Base-by-base conservation (phyloP, 2,797 vertebrate genomes). In the Sternotherus odoratus region DNA sequence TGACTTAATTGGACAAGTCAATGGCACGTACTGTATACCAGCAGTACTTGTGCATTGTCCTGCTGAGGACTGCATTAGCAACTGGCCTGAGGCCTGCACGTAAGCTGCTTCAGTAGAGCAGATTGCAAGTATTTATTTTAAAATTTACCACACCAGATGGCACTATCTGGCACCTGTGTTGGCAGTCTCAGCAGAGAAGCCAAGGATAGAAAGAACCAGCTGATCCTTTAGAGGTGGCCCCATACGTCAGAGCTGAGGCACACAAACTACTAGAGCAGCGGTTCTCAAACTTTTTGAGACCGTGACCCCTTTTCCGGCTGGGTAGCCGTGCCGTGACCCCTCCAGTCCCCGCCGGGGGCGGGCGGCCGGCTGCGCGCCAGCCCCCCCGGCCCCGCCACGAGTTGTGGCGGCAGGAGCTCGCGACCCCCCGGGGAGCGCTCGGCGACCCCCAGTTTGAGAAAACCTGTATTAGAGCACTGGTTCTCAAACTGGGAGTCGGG, bases 71-170 rank as follows among this genome's bases (percentile, higher is more conserved):
- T 1, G 92, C 80, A 3, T 69, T 0, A 3, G 4, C 0, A 2
- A 4, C 33, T 13, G 75, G 63, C 21, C 2, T 3, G 5, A 46
- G 60, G 90, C 33, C 43, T 0, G 4, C 79, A 6, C 0, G 2
- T 66, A 2, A 84, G 1, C 0, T 0, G 30, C 9, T n/a, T 72
- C 91, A 23, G 83, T 1, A 50, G n/a, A 15, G 0, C 8, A 26
- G 2, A 92, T 79, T 4, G 46, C 1, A 4, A 51, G 85, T 51
- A 0, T 1, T 2, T 4, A 56, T 17, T 82, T 4, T 8, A 11
- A 77, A 16, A 36, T 1, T 2, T 53, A 0, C 6, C 77, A 33
- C 3, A 0, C 21, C 93, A 97, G 93, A 95, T 0, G 77, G 96
- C 50, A 19, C 86, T 1, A 0, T 2, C 48, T 46, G 66, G 80